Percentiles rank a stretch among this genome's conserved stretches.
phyloP scores from a whole-genome alignment of 2,797 vertebrate genomes.

The Poliocrania exsul region DNA sequence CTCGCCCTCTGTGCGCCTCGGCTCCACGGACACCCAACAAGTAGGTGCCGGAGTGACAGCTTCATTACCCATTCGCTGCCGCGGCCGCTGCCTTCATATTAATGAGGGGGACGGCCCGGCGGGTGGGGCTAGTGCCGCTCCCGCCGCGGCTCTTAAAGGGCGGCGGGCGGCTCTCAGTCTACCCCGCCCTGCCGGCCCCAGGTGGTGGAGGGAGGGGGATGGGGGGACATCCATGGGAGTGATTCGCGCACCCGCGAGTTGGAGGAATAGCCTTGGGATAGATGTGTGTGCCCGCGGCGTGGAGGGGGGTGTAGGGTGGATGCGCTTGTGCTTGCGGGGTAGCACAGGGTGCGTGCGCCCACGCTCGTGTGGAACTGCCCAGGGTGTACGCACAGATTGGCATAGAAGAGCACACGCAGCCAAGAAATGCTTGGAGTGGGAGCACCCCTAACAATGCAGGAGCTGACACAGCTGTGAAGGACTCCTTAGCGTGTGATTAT shows the following conservation, averaged over 20 bases:
- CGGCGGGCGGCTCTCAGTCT: not conserved
- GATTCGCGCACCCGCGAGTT: rapidly evolving
- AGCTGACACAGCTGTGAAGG: not conserved
- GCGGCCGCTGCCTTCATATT: slow-evolving; percentile 68
- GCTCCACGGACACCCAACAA: slow-evolving; percentile 67
- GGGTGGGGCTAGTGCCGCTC: slow-evolving; percentile 59
- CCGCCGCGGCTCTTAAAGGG: slow-evolving; percentile 63
- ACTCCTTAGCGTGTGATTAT: not conserved
- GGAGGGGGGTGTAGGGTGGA: rapidly evolving
- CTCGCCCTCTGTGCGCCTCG: slow-evolving; percentile 57
- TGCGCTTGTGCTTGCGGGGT: rapidly evolving
- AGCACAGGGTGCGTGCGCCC: rapidly evolving
- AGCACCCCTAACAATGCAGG: not conserved
- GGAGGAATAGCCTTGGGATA: rapidly evolving
- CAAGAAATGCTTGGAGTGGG: not conserved
- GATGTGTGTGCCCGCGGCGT: rapidly evolving
- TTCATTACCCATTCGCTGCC: slow-evolving; percentile 68
- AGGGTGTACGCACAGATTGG: rapidly evolving
- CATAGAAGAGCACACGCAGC: rapidly evolving
- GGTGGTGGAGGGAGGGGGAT: not conserved
- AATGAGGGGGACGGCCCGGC: slow-evolving; percentile 68
- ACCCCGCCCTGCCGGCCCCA: not conserved
- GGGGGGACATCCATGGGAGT: not conserved
- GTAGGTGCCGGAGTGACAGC: slow-evolving; percentile 75
- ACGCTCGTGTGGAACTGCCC: rapidly evolving